Evolutionary conservation across 1,140 invertebrate species (phyloP).

Genomic region (Macrocentrus cingulum): DNA sequence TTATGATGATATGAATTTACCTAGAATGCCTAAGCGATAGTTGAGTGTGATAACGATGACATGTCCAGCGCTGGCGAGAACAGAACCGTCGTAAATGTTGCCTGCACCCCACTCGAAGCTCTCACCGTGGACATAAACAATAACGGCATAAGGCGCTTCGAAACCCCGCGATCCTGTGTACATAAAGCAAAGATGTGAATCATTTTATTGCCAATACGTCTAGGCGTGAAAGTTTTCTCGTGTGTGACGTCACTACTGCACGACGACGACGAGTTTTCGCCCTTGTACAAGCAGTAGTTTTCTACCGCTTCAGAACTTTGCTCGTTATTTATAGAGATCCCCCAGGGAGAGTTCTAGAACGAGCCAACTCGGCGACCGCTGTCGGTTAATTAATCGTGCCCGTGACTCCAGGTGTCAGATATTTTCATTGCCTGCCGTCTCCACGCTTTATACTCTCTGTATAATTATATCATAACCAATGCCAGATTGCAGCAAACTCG

Average conservation of each 20-base stretch:
- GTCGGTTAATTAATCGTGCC: conserved; percentile 29
- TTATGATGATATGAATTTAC: conserved; percentile 64
- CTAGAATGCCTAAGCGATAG: conserved; percentile 84
- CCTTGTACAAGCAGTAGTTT: conserved; percentile 18
- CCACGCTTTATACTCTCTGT: not conserved
- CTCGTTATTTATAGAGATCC: conserved; percentile 30
- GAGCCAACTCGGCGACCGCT: conserved; percentile 24
- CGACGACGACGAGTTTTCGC: not conserved
- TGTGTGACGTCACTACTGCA: conserved; percentile 1
- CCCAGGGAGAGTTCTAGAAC: conserved; percentile 23
- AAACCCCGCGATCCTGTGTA: conserved; percentile 70
- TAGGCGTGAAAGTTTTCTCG: not conserved
- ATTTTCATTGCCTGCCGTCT: conserved; percentile 6
- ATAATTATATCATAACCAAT: conserved; percentile 6
- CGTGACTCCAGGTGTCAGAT: conserved; percentile 21
- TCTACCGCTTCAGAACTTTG: conserved; percentile 20
- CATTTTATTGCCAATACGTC: conserved; percentile 11
- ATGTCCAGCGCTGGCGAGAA: conserved; percentile 83
- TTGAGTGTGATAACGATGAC: conserved; percentile 89
- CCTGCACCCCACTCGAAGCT: conserved; percentile 85
- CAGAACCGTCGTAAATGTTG: conserved; percentile 83
- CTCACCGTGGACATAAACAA: conserved; percentile 83
- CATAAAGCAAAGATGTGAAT: conserved; percentile 16
- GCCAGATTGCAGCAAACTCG: not conserved
- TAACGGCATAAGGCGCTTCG: conserved; percentile 76